Evolutionary conservation across 2,888 invertebrate genomes (phyloP), one percentile per base, ranked within the genome.

Genomic region (Lysandra coridon): DNA sequence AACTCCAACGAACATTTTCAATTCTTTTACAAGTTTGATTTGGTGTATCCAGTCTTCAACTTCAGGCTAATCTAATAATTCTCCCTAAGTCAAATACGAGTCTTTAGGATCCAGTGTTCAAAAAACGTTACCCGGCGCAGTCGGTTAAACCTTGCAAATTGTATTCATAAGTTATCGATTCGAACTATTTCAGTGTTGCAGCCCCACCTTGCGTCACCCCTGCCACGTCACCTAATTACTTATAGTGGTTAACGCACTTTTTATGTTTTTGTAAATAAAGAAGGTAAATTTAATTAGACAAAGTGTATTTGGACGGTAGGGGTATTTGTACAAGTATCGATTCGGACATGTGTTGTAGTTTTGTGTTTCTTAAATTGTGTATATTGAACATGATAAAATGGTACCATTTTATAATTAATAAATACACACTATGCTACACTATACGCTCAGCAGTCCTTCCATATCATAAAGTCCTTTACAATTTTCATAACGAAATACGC

Each of bases 251-350:
- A 14, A 33, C 33, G 69, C 30, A 64, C 17, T 69, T 33, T 69
- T 69, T 14, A 69, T 33, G 69, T 69, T 69, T 69, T 69, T 69
- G 69, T 69, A 33, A 69, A 69, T 69, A 69, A 33, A 69, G 69
- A 33, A 23, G 69, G 14, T 33, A 69, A 69, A 69, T 69, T 69
- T 69, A 69, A 69, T 69, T 37, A 69, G 0, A 69, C 69, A 4
- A 37, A 69, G 69, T 69, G 69, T 69, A 30, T 69, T 69, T 69
- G 17, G 69, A 12, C 62, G n/a, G 62, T 7, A 33, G 64, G 64
- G 64, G 64, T 30, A 5, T 62, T 62, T 17, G 14, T 6, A n/a
- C 23, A 7, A 49, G 62, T 57, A 62, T 62, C 62, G 62, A 62
- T 62, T n/a, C 7, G 6, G 62, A 62, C 23, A 10, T 23, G 14